Evolutionary conservation across 2,888 invertebrate genomes (phyloP).

Genomic region (Amblyteles armatorius): DNA sequence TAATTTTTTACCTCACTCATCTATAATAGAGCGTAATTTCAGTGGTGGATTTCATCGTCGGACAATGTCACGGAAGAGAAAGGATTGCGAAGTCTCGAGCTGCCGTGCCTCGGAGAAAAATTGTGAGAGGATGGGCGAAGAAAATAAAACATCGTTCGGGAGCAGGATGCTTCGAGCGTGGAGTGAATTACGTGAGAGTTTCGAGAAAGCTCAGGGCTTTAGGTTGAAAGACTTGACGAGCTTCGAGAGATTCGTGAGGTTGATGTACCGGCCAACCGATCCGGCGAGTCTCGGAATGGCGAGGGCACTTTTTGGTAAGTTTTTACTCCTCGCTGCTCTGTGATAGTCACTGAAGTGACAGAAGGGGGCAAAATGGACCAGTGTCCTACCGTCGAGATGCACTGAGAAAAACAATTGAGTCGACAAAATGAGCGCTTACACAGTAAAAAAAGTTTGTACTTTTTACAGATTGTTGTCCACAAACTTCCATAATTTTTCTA

Average conservation of each 20-base stretch:
- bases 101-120: neutral
- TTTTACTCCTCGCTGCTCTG: neutral
- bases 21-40: slow-evolving; percentile 11
- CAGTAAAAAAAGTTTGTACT: too few species aligned
- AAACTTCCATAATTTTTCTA: neutral
- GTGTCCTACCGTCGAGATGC: neutral
- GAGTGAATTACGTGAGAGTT: slow-evolving; percentile 54
- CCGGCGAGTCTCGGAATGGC: slow-evolving; percentile 92
- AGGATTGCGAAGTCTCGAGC: slow-evolving; percentile 24
- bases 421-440: too few species aligned
- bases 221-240: slow-evolving; percentile 76
- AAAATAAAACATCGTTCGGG: slow-evolving; percentile 17
- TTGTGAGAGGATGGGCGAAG: slow-evolving; percentile 7
- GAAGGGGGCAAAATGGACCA: neutral
- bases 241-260: slow-evolving; percentile 85
- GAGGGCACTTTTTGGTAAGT: slow-evolving; percentile 93
- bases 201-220: slow-evolving; percentile 76
- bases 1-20: too few species aligned
- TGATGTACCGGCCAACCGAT: slow-evolving; percentile 89
- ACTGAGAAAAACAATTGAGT: too few species aligned
- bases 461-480: neutral
- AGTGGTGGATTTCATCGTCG: neutral
- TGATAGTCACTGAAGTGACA: neutral
- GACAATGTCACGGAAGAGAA: slow-evolving; percentile 47
- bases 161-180: slow-evolving; percentile 41